Evolutionary conservation across 1,140 invertebrate species (phyloP).

Genomic region (Campoletis sonorensis): DNA sequence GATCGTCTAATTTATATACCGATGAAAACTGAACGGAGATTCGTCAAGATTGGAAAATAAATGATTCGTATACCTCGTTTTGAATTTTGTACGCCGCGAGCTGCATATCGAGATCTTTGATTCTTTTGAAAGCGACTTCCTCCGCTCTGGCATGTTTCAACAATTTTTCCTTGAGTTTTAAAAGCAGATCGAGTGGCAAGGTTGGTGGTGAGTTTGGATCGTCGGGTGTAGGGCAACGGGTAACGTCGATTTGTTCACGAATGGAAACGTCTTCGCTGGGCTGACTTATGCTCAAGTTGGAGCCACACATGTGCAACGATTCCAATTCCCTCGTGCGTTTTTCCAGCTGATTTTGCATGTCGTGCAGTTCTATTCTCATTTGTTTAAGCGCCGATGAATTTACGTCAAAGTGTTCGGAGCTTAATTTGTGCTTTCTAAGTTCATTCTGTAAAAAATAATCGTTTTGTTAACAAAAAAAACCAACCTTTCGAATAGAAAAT

Average conservation of each 20-base stretch:
- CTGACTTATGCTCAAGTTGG: constrained; percentile 80
- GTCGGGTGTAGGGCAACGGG: constrained; percentile 71
- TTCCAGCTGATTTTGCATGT: constrained; percentile 80
- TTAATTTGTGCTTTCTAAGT: constrained; percentile 77
- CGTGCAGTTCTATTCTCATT: constrained; percentile 77
- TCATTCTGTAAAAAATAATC: constrained; percentile 71
- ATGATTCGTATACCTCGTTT: constrained; percentile 78
- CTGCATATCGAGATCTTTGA: constrained; percentile 86
- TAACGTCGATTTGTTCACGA: constrained; percentile 78
- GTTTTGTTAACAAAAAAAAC: not conserved
- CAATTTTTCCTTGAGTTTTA: constrained; percentile 82
- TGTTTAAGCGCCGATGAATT: constrained; percentile 77
- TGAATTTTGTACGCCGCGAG: constrained; percentile 78
- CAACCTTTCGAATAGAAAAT: too few relatives aligned
- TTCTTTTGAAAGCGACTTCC: constrained; percentile 84
- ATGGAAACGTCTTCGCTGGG: constrained; percentile 88
- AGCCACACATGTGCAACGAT: constrained; percentile 79
- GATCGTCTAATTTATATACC: too few relatives aligned
- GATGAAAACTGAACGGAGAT: too few relatives aligned
- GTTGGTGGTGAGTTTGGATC: constrained; percentile 69
- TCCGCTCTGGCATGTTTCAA: constrained; percentile 82
- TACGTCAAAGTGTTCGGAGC: constrained; percentile 76
- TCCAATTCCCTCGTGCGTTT: constrained; percentile 84
- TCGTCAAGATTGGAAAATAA: constrained; percentile 2
- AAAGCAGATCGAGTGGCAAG: constrained; percentile 78